Base-by-base conservation (phyloP, 2,113 vertebrate species). In the Cheirogaleus medius region DNA sequence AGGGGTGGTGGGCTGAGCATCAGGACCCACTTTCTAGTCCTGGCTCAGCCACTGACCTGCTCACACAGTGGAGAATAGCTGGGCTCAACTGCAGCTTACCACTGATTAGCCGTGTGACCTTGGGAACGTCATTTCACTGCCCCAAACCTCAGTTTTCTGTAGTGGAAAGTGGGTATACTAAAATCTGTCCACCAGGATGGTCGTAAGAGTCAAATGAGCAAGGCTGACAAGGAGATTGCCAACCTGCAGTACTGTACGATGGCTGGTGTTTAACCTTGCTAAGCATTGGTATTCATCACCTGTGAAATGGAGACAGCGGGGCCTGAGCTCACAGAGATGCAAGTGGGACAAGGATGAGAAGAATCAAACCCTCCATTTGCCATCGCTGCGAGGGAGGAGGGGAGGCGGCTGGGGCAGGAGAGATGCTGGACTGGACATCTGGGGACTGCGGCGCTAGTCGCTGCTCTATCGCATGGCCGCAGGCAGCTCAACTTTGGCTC, bases 51-150 rank as follows among this genome's bases (percentile, higher is more conserved):
- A 74, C 34, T 85, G 34, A 71, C 8, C 14, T 63, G 42, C 47
- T 82, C 52, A 76, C 23, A 12, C 1, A 34, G 56, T n/a, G 15
- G 21, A 86, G 2, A 39, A 21, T 18, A 90, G 54, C 27, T 39
- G 32, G 52, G 54, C 42, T 82, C 64, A 66, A 83, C 42, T 47
- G 17, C 56, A 37, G 3, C 8, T 1, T 25, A 74, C 9, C 47
- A 68, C 17, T 49, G 89, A 91, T 42, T 60, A 80, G 49, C 74
- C 52, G 13, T 69, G 42, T 66, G 64, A 54, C 37, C 88, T 68
- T 94, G 68, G 71, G 69, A 76, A 74, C 54, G 49, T 84, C 74
- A 82, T 11, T 88, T 66, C 27, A 29, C n/a, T 73, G 73, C 56
- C 18, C 49, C 49, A 56, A 34, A 7, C 44, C 34, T 80, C 29